These are phyloP conservation scores for Drosophila acutilabella DNA, from an alignment of 2,888 invertebrate genomes.

Conservation along the genomic window DNA sequence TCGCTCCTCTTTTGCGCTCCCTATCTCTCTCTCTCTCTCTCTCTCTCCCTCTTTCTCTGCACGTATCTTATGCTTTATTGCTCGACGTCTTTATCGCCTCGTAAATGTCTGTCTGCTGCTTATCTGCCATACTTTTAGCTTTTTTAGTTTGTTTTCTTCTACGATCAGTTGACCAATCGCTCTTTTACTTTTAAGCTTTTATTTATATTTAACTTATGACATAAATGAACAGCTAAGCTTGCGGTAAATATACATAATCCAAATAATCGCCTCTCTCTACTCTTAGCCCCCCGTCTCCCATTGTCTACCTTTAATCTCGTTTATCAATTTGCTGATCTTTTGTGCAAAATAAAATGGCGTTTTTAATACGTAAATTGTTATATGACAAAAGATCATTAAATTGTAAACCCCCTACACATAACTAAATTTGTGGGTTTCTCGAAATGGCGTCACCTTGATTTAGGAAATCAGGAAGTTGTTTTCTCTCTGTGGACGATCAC, in stretches of 20 bases:
- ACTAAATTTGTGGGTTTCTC: too few relatives aligned
- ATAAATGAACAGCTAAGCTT: too few relatives aligned
- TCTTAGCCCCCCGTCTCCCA: not conserved
- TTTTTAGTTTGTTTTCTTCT: constrained; percentile 1
- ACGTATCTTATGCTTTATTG: too few relatives aligned
- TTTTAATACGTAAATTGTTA: too few relatives aligned
- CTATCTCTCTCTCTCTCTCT: not conserved
- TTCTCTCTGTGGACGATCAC: too few relatives aligned
- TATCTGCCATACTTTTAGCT: constrained; percentile 4
- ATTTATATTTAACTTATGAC: too few relatives aligned
- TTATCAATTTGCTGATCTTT: constrained; percentile 4
- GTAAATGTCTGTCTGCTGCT: constrained; percentile 20
- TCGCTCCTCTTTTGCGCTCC: not conserved
- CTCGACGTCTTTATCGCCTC: not conserved
- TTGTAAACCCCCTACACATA: too few relatives aligned
- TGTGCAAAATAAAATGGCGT: not conserved
- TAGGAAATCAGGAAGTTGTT: too few relatives aligned
- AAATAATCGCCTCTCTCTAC: not conserved
- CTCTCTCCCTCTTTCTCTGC: not conserved
- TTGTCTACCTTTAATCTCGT: not conserved
- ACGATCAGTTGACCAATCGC: not conserved
- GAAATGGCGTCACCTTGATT: too few relatives aligned
- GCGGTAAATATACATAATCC: too few relatives aligned
- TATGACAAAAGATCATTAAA: too few relatives aligned
- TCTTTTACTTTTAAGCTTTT: not conserved